Evolutionary conservation across 2,113 vertebrate genomes (phyloP), one percentile per base, ranked within the genome.

Genomic region (Cynocephalus volans): DNA sequence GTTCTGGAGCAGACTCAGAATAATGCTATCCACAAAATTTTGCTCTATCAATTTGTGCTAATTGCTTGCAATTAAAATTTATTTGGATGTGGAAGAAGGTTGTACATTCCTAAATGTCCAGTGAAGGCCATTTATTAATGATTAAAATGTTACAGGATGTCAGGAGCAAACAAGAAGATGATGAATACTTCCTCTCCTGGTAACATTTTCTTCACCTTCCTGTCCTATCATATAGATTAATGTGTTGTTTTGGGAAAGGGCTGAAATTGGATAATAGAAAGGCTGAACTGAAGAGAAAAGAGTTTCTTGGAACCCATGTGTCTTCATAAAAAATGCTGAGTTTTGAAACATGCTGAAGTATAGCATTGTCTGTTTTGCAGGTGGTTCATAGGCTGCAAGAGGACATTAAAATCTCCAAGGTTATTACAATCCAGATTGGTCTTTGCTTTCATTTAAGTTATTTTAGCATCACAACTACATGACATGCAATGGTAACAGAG

Each of bases 81-180:
- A 89, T 80, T 70, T 89, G 82, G 67, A 79, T 17, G 6, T 73
- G 62, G 23, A 45, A 58, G 58, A 97, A 15, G 5, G 28, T 48
- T 73, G 17, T 21, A 19, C 41, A 60, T 95, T 88, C 23, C 86
- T 95, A 90, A 82, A 36, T 70, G 69, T 89, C 77, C n/a, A 54
- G 93, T 79, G 70, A 92, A 90, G 48, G 14, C 77, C 58, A 56
- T 92, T 96, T 89, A 97, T 93, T 98, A 95, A 96, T 89, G 77
- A 93, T 76, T 95, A 89, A 95, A 97, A 87, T 96, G 89, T 93
- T 92, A 80, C 60, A 77, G 56, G 28, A 52, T 93, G 93, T 52
- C 96, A 83, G 79, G 58, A 89, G 45, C 67, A 95, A 97, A 97
- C 77, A 89, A 86, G 95, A 97, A 62, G 56, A 96, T 90, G 97